Conservation (phyloP, 2,113 vertebrate genomes). For the Phylloscopus whistleri region DNA sequence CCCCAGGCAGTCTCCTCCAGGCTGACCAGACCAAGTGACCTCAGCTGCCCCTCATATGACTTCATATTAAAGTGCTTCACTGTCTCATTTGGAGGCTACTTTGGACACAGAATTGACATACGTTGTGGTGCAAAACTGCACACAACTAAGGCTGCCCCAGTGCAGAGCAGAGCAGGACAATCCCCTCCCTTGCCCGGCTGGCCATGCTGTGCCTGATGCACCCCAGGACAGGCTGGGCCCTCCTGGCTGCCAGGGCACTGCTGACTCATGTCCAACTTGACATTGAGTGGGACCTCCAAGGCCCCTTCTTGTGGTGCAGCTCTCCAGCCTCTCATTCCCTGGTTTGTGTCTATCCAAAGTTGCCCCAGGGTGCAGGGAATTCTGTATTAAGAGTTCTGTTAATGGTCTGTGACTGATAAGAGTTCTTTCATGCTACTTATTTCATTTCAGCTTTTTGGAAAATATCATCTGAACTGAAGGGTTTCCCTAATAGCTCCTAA, state of each 20-base stretch:
- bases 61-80: neutral
- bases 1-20: no score
- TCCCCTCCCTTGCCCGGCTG: fast-evolving
- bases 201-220: fast-evolving
- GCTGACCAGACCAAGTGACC: neutral
- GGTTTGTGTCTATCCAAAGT: neutral
- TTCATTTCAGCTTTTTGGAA: neutral
- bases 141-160: fast-evolving
- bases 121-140: neutral
- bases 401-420: neutral
- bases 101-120: no score
- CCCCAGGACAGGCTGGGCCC: fast-evolving
- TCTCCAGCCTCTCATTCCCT: neutral
- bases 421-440: neutral
- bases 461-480: neutral
- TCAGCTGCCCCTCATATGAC: neutral
- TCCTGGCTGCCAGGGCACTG: neutral
- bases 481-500: neutral
- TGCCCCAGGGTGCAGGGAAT: neutral
- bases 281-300: fast-evolving
- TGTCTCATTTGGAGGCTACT: neutral
- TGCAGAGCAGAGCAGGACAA: neutral
- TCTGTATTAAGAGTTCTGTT: neutral
- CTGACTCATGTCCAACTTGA: fast-evolving
- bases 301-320: neutral